phyloP scores from a whole-genome alignment of 2,888 invertebrate species.

The Ornithoptera alexandrae region DNA sequence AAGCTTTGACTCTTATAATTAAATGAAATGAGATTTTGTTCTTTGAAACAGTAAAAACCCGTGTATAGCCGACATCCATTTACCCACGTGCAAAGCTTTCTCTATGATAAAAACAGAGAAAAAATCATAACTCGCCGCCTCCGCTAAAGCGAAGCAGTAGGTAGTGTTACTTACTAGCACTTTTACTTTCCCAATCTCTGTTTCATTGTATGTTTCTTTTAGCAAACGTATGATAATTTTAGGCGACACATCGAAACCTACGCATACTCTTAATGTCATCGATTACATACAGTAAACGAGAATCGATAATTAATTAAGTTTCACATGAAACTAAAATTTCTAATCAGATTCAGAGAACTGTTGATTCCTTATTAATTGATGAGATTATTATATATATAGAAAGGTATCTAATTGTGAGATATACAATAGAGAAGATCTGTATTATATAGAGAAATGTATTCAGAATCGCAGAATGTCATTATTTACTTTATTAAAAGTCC shows the following conservation, averaged over 20 bases:
- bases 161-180: slow-evolving; percentile 18
- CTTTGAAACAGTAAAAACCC: slow-evolving; percentile 16
- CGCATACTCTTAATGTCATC: slow-evolving; percentile 15
- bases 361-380: not conserved
- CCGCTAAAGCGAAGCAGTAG: slow-evolving; percentile 17
- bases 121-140: slow-evolving; percentile 22
- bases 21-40: slow-evolving; percentile 29
- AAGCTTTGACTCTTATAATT: slow-evolving; percentile 23
- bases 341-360: not conserved
- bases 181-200: slow-evolving; percentile 26
- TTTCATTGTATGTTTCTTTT: slow-evolving; percentile 14
- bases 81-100: slow-evolving; percentile 27
- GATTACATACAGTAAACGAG: not conserved
- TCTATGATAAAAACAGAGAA: slow-evolving; percentile 27
- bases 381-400: not conserved
- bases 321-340: not conserved
- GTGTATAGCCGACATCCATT: slow-evolving; percentile 22
- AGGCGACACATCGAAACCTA: slow-evolving; percentile 8
- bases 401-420: too few relatives aligned
- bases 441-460: too few relatives aligned
- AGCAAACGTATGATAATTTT: slow-evolving; percentile 15
- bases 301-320: not conserved
- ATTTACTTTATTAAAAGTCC: too few relatives aligned
- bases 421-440: too few relatives aligned
- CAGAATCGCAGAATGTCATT: too few relatives aligned